Conservation (phyloP, 2,888 invertebrate genomes). For the Drosophila neonasuta region DNA sequence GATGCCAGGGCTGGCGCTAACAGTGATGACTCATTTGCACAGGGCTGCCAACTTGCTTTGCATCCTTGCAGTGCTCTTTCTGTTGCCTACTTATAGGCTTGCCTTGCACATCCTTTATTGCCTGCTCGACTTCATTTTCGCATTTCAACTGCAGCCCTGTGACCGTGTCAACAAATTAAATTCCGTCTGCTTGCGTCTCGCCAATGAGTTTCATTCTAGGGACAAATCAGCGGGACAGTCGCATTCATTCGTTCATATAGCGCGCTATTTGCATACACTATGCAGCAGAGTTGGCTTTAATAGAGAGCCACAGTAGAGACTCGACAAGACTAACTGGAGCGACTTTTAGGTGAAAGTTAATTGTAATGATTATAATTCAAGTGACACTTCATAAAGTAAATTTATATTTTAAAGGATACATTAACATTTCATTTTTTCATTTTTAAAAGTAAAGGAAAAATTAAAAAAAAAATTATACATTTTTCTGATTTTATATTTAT, state of each 20-base stretch:
- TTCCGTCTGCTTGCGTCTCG: constrained; percentile 44
- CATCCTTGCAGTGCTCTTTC: background rate
- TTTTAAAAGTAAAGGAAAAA: too few species aligned
- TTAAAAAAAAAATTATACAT: too few species aligned
- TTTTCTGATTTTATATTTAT: too few species aligned
- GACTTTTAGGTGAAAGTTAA: too few species aligned
- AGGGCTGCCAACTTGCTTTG: background rate
- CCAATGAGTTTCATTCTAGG: constrained; percentile 37
- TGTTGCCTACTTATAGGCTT: constrained; percentile 62
- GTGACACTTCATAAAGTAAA: too few species aligned
- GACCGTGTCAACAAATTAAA: constrained; percentile 49
- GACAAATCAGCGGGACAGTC: constrained; percentile 47
- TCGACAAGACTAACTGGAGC: background rate
- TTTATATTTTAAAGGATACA: too few species aligned
- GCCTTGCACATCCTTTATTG: background rate
- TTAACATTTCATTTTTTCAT: too few species aligned
- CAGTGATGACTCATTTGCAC: constrained; percentile 34
- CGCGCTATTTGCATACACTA: constrained; percentile 37
- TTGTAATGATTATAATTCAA: too few species aligned
- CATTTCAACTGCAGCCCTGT: constrained; percentile 43
- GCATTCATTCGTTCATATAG: constrained; percentile 25
- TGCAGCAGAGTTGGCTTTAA: constrained; percentile 23
- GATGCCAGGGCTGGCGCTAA: constrained; percentile 38
- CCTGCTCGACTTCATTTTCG: background rate
- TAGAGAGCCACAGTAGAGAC: background rate